phyloP scores from a whole-genome alignment of 2,888 invertebrate genomes.

The Smittia aterrima region DNA sequence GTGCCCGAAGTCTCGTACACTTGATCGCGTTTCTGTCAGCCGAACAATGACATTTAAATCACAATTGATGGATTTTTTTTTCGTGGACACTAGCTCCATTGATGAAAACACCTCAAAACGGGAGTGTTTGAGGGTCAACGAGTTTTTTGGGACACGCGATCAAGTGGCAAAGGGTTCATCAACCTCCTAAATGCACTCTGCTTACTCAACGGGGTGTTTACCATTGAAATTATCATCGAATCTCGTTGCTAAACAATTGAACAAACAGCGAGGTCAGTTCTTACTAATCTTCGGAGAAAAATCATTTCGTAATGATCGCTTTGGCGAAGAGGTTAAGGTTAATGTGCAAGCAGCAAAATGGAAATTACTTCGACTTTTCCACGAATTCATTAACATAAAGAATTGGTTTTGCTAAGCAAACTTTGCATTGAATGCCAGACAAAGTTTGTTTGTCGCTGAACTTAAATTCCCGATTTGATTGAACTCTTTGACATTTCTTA shows the following conservation, averaged over 20 bases:
- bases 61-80: neutral
- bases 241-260: too few species aligned
- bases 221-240: too few species aligned
- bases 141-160: too few species aligned
- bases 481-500: too few species aligned
- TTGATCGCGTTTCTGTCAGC: neutral
- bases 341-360: neutral
- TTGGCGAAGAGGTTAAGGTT: neutral
- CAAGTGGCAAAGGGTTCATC: too few species aligned
- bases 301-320: neutral
- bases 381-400: neutral
- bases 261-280: conserved; percentile 15
- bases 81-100: neutral
- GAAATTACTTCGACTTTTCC: neutral
- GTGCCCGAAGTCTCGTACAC: neutral
- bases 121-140: too few species aligned
- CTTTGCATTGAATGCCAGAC: neutral
- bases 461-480: neutral
- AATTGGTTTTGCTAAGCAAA: neutral
- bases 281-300: neutral
- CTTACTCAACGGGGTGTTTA: too few species aligned
- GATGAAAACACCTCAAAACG: too few species aligned
- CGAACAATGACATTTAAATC: neutral
- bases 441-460: neutral
- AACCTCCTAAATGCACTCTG: too few species aligned